Evolutionary conservation across 1,140 invertebrate species (phyloP).

Genomic region (Bombyx mori): ASM3026992v2 NC_085119.1:9046001-9046500

Average conservation of each 20-base stretch:
- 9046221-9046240: slow-evolving; percentile 68
- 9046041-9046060: slow-evolving; percentile 62
- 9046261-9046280: slow-evolving; percentile 20
- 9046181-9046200: slow-evolving; percentile 53
- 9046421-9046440: slow-evolving; percentile 47
- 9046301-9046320: slow-evolving; percentile 43
- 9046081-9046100: slow-evolving; percentile 76
- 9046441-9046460: slow-evolving; percentile 83
- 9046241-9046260: slow-evolving; percentile 56
- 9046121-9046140: slow-evolving; percentile 18
- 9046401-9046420: slow-evolving; percentile 25
- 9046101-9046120: slow-evolving; percentile 22
- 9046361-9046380: slow-evolving; percentile 17
- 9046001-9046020: slow-evolving; percentile 64
- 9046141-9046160: slow-evolving; percentile 64
- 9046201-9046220: slow-evolving; percentile 52
- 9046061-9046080: slow-evolving; percentile 98
- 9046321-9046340: slow-evolving; percentile 22
- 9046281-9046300: slow-evolving; percentile 36
- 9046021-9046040: slow-evolving; percentile 67
- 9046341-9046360: slow-evolving; percentile 26
- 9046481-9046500: no score
- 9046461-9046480: slow-evolving; percentile 64
- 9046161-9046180: slow-evolving; percentile 40
- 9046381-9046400: slow-evolving; percentile 16